These are phyloP conservation scores for Labeo catla DNA, from an alignment of 2,113 vertebrate species.

Conservation along the genomic window DNA sequence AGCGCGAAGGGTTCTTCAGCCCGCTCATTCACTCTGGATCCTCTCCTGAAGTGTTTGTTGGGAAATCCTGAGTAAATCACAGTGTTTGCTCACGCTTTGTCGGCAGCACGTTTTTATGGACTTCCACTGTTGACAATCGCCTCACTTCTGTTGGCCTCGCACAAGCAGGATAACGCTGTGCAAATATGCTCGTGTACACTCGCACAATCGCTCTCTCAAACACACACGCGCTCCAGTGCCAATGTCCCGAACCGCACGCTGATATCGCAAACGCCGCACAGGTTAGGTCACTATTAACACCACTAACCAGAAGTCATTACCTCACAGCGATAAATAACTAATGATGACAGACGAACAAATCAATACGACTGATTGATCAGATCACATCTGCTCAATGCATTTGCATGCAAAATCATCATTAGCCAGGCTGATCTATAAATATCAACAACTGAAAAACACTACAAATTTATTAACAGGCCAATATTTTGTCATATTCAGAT, in stretches of 20 bases:
- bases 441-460: too few species aligned
- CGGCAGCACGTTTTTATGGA: slow-evolving; percentile 79
- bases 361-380: neutral
- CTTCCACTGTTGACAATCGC: slow-evolving; percentile 80
- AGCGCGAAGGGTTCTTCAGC: neutral
- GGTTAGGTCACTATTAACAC: neutral
- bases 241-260: neutral
- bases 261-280: neutral
- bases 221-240: slow-evolving; percentile 40
- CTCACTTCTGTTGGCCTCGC: slow-evolving; percentile 75
- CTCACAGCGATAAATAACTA: neutral
- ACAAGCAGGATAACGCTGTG: slow-evolving; percentile 81
- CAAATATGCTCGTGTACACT: slow-evolving; percentile 81
- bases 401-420: neutral
- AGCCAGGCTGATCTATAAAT: too few species aligned
- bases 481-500: neutral
- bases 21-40: slow-evolving; percentile 23
- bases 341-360: neutral
- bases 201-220: slow-evolving; percentile 55
- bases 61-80: slow-evolving; percentile 82
- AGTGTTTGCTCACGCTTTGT: slow-evolving; percentile 83
- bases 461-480: neutral
- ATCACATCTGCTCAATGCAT: neutral
- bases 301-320: neutral
- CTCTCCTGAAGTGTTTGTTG: slow-evolving; percentile 78